A percentile compares a stretch with the other conserved stretches of the same genome.
phyloP scores from a whole-genome alignment of 2,888 invertebrate species.

The Invenusta paracnida region DNA sequence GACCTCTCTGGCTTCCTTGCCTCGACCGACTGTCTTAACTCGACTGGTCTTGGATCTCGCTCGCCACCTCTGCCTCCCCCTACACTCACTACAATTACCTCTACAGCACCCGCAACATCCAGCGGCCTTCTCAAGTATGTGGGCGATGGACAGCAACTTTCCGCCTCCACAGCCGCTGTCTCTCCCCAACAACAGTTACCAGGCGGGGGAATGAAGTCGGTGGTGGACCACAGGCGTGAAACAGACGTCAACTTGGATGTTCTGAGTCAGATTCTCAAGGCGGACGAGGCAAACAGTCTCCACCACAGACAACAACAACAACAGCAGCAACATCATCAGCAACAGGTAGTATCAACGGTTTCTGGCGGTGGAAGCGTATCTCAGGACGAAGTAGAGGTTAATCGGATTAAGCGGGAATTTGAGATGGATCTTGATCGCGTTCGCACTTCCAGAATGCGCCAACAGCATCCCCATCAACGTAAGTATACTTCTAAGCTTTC shows the following conservation, averaged over 20 bases:
- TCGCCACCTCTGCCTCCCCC: neutral
- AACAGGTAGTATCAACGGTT: too few relatives aligned
- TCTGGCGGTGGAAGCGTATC: neutral
- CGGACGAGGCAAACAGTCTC: neutral
- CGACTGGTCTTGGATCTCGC: too few relatives aligned
- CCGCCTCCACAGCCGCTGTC: neutral
- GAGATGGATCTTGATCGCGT: constrained; percentile 10
- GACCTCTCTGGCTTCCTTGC: neutral
- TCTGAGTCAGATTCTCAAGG: constrained; percentile 15
- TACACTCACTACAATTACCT: neutral
- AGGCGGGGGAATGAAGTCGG: neutral
- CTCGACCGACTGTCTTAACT: neutral
- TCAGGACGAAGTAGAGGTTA: constrained; percentile 1
- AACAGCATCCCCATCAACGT: neutral
- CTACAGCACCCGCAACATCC: neutral
- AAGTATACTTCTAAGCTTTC: too few relatives aligned
- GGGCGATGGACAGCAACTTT: neutral
- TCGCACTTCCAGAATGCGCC: neutral
- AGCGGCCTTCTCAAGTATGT: too few relatives aligned
- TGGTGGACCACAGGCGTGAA: neutral
- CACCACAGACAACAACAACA: neutral
- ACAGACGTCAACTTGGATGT: neutral
- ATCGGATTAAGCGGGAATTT: neutral
- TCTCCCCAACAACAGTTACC: too few relatives aligned
- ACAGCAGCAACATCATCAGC: too few relatives aligned